phyloP scores from a whole-genome alignment of 2,797 vertebrate genomes.

The Lagocephalus sceleratus region DNA sequence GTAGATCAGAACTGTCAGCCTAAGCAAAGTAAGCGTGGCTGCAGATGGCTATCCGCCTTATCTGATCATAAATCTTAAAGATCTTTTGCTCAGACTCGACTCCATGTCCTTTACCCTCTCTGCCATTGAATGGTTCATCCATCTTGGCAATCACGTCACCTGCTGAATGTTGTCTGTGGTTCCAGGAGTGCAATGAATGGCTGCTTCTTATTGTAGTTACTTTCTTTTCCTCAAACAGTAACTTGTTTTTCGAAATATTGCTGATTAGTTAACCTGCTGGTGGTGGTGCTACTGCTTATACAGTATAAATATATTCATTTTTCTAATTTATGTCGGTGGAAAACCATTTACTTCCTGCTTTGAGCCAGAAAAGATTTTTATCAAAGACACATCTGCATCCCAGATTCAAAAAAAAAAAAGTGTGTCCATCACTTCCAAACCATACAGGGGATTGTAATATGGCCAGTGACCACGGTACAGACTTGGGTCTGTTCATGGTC shows the following conservation, averaged over 20 bases:
- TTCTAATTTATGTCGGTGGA: background rate
- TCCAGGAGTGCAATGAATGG: background rate
- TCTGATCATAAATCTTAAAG: slow-evolving; percentile 71
- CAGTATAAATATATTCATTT: too few relatives aligned
- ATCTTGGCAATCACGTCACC: background rate
- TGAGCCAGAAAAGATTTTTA: slow-evolving; percentile 38
- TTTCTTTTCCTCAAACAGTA: background rate
- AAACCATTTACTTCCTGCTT: slow-evolving; percentile 19
- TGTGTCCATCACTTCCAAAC: slow-evolving; percentile 46
- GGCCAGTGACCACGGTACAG: slow-evolving; percentile 18
- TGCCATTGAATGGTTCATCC: slow-evolving; percentile 10
- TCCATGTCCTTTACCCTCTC: slow-evolving; percentile 26
- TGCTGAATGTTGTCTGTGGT: background rate
- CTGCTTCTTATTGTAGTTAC: too few relatives aligned
- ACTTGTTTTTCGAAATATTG: background rate
- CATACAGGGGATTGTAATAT: slow-evolving; percentile 37
- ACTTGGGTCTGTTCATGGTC: slow-evolving; percentile 10
- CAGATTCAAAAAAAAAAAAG: slow-evolving; percentile 55
- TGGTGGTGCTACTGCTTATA: too few relatives aligned
- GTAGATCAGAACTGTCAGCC: slow-evolving; percentile 43
- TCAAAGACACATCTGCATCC: slow-evolving; percentile 60
- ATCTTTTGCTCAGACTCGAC: slow-evolving; percentile 46
- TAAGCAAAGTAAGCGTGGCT: slow-evolving; percentile 55
- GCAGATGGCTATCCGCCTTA: slow-evolving; percentile 71
- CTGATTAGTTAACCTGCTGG: background rate